Percentiles rank a stretch among this genome's conserved stretches.
Evolutionary conservation across 2,113 vertebrate species (phyloP).

Genomic region (Rhabdornis inornatus): DNA sequence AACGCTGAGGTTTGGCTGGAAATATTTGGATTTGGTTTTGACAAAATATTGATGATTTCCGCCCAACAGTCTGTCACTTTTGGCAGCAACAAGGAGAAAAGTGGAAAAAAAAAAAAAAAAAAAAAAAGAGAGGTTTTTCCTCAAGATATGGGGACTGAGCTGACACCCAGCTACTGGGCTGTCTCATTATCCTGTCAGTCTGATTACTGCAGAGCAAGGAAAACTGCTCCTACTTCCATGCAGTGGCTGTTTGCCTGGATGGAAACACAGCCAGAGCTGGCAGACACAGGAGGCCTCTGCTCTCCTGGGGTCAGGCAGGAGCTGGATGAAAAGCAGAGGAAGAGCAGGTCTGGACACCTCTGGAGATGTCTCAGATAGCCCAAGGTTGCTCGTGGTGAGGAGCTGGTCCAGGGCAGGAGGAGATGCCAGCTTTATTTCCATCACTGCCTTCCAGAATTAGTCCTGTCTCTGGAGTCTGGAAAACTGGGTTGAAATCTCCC

Average conservation of each 20-base stretch:
- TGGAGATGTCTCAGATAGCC: neutral
- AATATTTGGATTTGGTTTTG: conserved; percentile 24
- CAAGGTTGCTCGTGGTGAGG: accelerated
- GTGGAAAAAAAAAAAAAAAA: neutral
- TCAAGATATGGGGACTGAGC: neutral
- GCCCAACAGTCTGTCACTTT: neutral
- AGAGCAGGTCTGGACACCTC: neutral
- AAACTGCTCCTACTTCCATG: neutral
- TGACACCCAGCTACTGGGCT: conserved; percentile 24
- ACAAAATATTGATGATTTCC: conserved; percentile 41
- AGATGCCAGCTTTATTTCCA: conserved; percentile 25
- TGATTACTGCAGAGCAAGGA: neutral
- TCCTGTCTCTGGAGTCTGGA: neutral
- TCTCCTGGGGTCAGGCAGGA: neutral
- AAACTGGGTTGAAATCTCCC: conserved; percentile 7
- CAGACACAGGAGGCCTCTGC: neutral
- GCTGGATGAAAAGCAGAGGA: neutral
- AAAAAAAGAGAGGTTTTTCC: neutral
- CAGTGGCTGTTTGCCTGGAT: neutral
- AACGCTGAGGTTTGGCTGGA: conserved; percentile 26
- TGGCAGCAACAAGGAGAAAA: neutral
- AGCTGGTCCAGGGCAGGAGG: neutral
- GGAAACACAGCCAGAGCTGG: neutral
- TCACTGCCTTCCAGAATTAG: conserved; percentile 5
- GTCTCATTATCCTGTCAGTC: neutral